Base-by-base conservation (phyloP, 2,113 vertebrate species). In the Odobenus rosmarus region DNA sequence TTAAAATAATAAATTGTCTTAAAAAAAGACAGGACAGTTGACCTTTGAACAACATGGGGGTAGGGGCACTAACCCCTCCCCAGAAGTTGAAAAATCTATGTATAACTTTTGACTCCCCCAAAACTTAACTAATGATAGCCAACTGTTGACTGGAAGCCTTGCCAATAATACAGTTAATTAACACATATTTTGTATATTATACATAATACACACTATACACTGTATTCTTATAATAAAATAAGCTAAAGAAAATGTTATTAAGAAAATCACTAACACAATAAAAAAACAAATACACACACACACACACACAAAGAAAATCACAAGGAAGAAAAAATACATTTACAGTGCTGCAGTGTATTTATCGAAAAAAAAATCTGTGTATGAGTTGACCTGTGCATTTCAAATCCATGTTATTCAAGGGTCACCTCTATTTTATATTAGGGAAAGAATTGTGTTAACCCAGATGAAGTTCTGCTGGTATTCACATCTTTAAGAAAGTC, bases 381-480 rank as follows among this genome's bases (percentile, higher is more conserved):
- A 31, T 77, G 42, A 77, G 24, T 77, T 46, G 42, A 31, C 26
- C 42, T 26, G 15, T 77, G 74, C 74, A 77, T 46, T 77, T 77
- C 74, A 77, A 77, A 77, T 1, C 74, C 74, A 49, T 49, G 74
- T 77, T 77, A 46, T 77, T 31, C 42, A 77, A 77, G 74, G 74
- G 42, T 49, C 74, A 77, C 42, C 74, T 51, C 1, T 72, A 33
- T 96, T 92, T 96, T 39, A 42, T 77, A 9, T 57, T 80, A 46
- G 23, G n/a, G 57, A 36, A 88, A n/a, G 62, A 90, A 80, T 46
- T 96, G 36, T 53, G 10, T 88, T 93, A 94, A 90, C 55, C 5
- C 9, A 28, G 24, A 77, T 93, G 42, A 87, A 90, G 7, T 96
- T 96, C 90, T 96, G 21, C 61, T 97, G 55, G 19, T 90, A 97